Percentiles rank a stretch among this genome's conserved stretches.
These are phyloP conservation scores for Drosophila kokeensis DNA, from an alignment of 2,888 invertebrate genomes.

Conservation along the genomic window DNA sequence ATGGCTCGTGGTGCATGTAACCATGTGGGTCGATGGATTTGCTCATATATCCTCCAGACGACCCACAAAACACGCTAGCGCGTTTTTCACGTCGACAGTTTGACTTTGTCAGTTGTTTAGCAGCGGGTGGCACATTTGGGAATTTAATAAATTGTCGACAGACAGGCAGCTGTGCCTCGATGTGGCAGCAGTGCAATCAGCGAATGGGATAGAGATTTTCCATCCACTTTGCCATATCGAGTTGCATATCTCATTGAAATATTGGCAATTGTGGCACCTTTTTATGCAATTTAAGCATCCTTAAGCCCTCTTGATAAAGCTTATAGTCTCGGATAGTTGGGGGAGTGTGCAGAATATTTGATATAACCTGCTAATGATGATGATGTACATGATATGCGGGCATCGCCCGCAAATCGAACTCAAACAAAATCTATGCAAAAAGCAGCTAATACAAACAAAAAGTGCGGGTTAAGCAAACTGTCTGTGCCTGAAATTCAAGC, in stretches of 20 bases:
- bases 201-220: constrained; percentile 16
- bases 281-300: constrained; percentile 25
- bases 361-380: constrained; percentile 29
- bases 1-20: constrained; percentile 22
- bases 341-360: constrained; percentile 9
- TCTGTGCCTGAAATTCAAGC: neutral
- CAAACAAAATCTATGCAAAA: neutral
- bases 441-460: neutral
- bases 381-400: constrained; percentile 42
- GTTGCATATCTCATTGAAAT: constrained; percentile 15
- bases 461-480: constrained; percentile 1
- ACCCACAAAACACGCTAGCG: constrained; percentile 25
- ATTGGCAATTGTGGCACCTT: neutral
- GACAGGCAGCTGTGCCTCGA: constrained; percentile 10
- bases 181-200: constrained; percentile 40
- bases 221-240: neutral
- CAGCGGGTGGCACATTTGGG: constrained; percentile 8
- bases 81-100: constrained; percentile 36
- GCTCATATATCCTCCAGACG: constrained; percentile 20
- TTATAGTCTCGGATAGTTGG: constrained; percentile 1
- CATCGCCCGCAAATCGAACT: constrained; percentile 15
- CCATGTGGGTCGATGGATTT: constrained; percentile 13
- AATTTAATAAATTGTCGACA: constrained; percentile 42
- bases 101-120: constrained; percentile 28
- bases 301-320: constrained; percentile 31